Evolutionary conservation across 2,888 invertebrate species (phyloP).

Genomic region (Agrochola lychnidis): DNA sequence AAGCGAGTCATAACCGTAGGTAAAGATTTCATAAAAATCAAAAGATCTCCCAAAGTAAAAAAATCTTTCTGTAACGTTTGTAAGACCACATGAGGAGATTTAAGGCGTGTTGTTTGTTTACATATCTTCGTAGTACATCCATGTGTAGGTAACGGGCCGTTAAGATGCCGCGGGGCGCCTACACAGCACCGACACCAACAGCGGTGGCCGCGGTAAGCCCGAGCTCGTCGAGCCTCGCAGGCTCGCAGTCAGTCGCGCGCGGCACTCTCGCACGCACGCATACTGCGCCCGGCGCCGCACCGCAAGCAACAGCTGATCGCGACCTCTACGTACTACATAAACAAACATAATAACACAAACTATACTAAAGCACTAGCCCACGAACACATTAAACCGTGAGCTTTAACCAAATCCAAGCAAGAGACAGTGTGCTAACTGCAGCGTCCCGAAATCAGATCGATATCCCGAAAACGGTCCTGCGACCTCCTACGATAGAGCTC

Average conservation of each 20-base stretch:
- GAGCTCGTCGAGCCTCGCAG: too few relatives aligned
- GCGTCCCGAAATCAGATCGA: slow-evolving; percentile 79
- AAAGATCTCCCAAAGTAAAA: slow-evolving; percentile 54
- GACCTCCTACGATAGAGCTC: slow-evolving; percentile 74
- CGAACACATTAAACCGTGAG: slow-evolving; percentile 57
- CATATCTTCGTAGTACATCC: slow-evolving; percentile 85
- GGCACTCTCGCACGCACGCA: slow-evolving; percentile 80
- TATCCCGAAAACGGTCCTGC: slow-evolving; percentile 82
- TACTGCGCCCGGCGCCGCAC: slow-evolving; percentile 70
- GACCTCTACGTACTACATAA: slow-evolving; percentile 72
- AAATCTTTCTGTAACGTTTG: slow-evolving; percentile 65
- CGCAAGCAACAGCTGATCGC: slow-evolving; percentile 84
- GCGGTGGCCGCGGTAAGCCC: slow-evolving; percentile 40
- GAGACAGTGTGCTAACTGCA: slow-evolving; percentile 69
- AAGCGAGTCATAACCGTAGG: background rate
- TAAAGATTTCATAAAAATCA: slow-evolving; percentile 44
- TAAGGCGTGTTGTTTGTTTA: slow-evolving; percentile 86
- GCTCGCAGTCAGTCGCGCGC: slow-evolving; percentile 85
- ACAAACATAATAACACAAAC: slow-evolving; percentile 77
- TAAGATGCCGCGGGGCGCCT: slow-evolving; percentile 77
- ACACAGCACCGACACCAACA: slow-evolving; percentile 53
- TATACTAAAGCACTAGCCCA: slow-evolving; percentile 51
- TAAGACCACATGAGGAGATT: slow-evolving; percentile 63
- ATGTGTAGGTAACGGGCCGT: slow-evolving; percentile 86
- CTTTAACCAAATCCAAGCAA: slow-evolving; percentile 60